Evolutionary conservation across 2,113 vertebrate genomes (phyloP).

Genomic region (Sylvilagus bachmani): DNA sequence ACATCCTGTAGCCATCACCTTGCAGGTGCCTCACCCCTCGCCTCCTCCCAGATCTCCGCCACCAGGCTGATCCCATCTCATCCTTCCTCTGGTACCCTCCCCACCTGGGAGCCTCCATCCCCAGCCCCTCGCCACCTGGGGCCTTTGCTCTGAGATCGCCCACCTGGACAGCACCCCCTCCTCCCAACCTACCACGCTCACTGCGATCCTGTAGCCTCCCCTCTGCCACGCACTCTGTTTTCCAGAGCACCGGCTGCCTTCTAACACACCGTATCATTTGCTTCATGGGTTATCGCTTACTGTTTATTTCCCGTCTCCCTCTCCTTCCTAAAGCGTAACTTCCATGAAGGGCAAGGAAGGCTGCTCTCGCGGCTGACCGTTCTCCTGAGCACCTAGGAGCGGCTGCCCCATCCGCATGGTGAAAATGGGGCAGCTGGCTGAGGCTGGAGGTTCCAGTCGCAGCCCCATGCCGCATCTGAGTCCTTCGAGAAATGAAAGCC

Average conservation of each 20-base stretch:
- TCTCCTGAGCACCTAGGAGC: neutral
- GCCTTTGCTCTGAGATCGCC: neutral
- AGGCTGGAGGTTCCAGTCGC: neutral
- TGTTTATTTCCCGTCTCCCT: conserved; percentile 42
- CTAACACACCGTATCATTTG: conserved; percentile 11
- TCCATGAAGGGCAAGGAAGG: conserved; percentile 34
- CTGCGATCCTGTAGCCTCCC: neutral
- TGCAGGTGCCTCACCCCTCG: too few species aligned
- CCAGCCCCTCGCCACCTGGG: neutral
- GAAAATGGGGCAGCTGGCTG: neutral
- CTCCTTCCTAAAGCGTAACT: conserved; percentile 45
- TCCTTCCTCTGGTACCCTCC: neutral
- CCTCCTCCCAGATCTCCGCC: rapidly evolving
- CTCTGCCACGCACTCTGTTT: neutral
- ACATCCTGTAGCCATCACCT: neutral
- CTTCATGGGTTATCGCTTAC: conserved; percentile 39
- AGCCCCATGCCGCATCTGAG: neutral
- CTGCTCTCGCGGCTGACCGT: neutral
- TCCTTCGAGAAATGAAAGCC: rapidly evolving
- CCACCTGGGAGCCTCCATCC: neutral
- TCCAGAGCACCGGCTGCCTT: neutral
- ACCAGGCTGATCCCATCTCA: neutral
- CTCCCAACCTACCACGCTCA: too few species aligned
- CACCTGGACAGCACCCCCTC: neutral
- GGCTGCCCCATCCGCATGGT: neutral